Conservation (phyloP, 2,113 vertebrate species). For the Kryptolebias marmoratus region DNA sequence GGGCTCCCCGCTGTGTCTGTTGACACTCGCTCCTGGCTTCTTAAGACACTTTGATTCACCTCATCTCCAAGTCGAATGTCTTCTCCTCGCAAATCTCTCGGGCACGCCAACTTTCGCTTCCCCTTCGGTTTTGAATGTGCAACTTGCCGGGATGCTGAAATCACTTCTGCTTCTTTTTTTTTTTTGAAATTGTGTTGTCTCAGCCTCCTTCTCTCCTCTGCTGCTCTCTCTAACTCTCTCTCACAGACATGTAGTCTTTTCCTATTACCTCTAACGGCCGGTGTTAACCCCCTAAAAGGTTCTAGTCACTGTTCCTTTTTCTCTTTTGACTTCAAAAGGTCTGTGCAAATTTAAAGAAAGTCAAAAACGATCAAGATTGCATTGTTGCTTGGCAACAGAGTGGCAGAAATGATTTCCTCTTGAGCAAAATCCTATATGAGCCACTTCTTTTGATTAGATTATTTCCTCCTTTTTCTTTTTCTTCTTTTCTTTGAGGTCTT, state of each 20-base stretch:
- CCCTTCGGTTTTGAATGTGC: slow-evolving; percentile 23
- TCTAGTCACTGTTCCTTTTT: too few relatives aligned
- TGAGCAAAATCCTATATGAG: slow-evolving; percentile 28
- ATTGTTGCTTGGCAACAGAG: slow-evolving; percentile 79
- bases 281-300: background rate
- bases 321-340: slow-evolving; percentile 2
- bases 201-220: slow-evolving; percentile 48
- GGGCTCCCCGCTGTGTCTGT: slow-evolving; percentile 4
- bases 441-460: slow-evolving; percentile 57
- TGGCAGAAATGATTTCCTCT: slow-evolving; percentile 50
- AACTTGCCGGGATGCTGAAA: slow-evolving; percentile 42
- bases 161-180: slow-evolving; percentile 71
- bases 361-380: slow-evolving; percentile 45
- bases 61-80: slow-evolving; percentile 15
- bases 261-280: background rate
- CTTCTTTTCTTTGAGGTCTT: background rate
- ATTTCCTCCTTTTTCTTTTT: slow-evolving; percentile 20
- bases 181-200: slow-evolving; percentile 13
- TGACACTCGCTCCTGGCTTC: slow-evolving; percentile 25
- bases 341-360: slow-evolving; percentile 7
- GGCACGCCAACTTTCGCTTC: slow-evolving; percentile 49
- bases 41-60: slow-evolving; percentile 21
- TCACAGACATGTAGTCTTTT: slow-evolving; percentile 50
- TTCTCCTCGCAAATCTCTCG: slow-evolving; percentile 5
- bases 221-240: slow-evolving; percentile 39